Base-by-base conservation (phyloP, 1,140 invertebrate genomes). In the Liolophura sinensis region DNA sequence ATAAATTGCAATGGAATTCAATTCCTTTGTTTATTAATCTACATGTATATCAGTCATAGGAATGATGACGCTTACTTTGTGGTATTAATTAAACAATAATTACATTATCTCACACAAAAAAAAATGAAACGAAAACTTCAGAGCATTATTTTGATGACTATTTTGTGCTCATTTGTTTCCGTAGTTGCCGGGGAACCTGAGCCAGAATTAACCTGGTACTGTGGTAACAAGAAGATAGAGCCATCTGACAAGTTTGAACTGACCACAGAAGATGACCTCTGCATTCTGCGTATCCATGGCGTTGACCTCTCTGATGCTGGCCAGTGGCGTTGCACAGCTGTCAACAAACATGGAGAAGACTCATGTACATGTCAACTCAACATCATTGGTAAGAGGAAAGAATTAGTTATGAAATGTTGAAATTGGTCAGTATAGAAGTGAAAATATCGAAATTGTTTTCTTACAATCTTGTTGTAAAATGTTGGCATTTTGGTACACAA, bases 321-420 rank as follows among this genome's bases (percentile, higher is more conserved):
- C 69, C 96, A 96, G 82, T 99, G 98, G 85, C 90, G 89, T 18
- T 99, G 97, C 82, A 89, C 93, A 14, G 97, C 97, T 11, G 92
- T 90, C 57, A 99, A 99, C 84, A 87, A 88, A 25, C 92, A 97
- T 73, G 98, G 98, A 72, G 90, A 90, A 25, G 93, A 97, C 76
- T 94, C 97, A 87, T 99, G 96, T 6, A 91, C 90, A 55, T 98
- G 96, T 85, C 92, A 97, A 67, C 92, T 99, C 48, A 97, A 96
- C 78, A 95, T 99, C 79, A 94, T 99, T 91, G 95, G 95, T 93
- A 69, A 40, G 9, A 9, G 31, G 20, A 24, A 57, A 57, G 3
- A 57, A 54, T 24, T 31, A 1, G 3, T 5, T 27, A 57, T 57
- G 16, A 6, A 31, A 57, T 12, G 55, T n/a, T 20, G 24, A 54